Evolutionary conservation across 1,140 invertebrate species (phyloP).

Genomic region (Riptortus pedestris): DNA sequence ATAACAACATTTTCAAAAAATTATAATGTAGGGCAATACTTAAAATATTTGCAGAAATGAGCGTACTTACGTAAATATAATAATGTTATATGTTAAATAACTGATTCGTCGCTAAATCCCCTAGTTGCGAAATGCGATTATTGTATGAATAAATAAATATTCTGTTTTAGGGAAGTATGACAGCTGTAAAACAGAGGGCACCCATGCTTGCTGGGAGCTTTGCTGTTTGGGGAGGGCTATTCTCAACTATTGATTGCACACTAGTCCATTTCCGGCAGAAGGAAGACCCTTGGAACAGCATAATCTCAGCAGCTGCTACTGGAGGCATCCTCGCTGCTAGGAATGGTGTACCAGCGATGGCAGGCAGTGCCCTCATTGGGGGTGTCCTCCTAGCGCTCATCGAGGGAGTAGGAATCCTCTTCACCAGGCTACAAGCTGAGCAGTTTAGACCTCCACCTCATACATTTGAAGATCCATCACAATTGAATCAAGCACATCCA

Average conservation of each 20-base stretch:
- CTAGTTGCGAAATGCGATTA: too few relatives aligned
- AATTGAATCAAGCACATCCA: slow-evolving; percentile 40
- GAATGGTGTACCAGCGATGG: slow-evolving; percentile 89
- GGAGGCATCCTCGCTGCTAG: slow-evolving; percentile 89
- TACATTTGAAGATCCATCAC: slow-evolving; percentile 54
- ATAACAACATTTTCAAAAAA: too few relatives aligned
- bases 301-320: slow-evolving; percentile 89
- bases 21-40: too few relatives aligned
- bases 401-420: slow-evolving; percentile 89
- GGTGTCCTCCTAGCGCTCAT: slow-evolving; percentile 89
- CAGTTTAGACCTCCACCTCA: slow-evolving; percentile 73
- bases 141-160: too few relatives aligned
- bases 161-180: slow-evolving; percentile 60
- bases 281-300: slow-evolving; percentile 97
- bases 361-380: slow-evolving; percentile 88
- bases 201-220: slow-evolving; percentile 90
- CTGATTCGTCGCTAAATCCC: too few relatives aligned
- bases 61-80: too few relatives aligned
- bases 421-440: slow-evolving; percentile 78
- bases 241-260: slow-evolving; percentile 94
- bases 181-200: slow-evolving; percentile 75
- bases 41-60: too few relatives aligned
- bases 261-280: slow-evolving; percentile 89
- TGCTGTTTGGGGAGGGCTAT: slow-evolving; percentile 90
- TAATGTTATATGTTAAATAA: too few relatives aligned